These are phyloP conservation scores for Hypercompe scribonia DNA, from an alignment of 2,888 invertebrate genomes.

Conservation along the genomic window DNA sequence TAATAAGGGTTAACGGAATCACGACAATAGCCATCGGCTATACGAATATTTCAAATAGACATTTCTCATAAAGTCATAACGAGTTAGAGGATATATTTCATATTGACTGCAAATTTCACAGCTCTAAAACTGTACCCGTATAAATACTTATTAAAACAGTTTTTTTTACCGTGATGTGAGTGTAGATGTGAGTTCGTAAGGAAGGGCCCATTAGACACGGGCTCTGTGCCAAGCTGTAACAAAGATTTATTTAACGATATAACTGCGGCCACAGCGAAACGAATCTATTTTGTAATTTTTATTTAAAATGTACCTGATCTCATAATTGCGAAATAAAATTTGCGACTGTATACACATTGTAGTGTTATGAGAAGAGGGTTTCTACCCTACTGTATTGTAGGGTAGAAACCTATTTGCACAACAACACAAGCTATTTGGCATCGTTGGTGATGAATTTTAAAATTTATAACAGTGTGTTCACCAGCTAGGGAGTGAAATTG, in stretches of 20 bases:
- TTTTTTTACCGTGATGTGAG: background rate
- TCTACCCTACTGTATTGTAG: background rate
- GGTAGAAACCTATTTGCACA: too few relatives aligned
- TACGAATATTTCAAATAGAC: background rate
- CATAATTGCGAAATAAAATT: background rate
- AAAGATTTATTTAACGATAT: constrained; percentile 7
- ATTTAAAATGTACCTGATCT: background rate
- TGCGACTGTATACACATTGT: background rate
- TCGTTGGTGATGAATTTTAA: background rate
- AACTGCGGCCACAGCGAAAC: background rate
- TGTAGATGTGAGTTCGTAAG: background rate
- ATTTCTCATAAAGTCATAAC: constrained; percentile 3
- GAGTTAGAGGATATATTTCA: background rate
- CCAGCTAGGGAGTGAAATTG: too few relatives aligned
- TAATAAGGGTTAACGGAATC: constrained; percentile 10
- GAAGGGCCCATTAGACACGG: constrained; percentile 13
- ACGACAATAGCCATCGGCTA: background rate
- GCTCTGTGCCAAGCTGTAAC: constrained; percentile 11
- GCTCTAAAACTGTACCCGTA: background rate
- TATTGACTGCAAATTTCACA: background rate
- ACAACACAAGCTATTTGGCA: background rate
- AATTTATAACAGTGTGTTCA: too few relatives aligned
- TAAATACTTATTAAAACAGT: background rate
- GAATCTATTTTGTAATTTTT: background rate
- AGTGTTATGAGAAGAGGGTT: background rate